Evolutionary conservation across 2,113 vertebrate genomes (phyloP).

Genomic region (Trochalopteron elliotii): DNA sequence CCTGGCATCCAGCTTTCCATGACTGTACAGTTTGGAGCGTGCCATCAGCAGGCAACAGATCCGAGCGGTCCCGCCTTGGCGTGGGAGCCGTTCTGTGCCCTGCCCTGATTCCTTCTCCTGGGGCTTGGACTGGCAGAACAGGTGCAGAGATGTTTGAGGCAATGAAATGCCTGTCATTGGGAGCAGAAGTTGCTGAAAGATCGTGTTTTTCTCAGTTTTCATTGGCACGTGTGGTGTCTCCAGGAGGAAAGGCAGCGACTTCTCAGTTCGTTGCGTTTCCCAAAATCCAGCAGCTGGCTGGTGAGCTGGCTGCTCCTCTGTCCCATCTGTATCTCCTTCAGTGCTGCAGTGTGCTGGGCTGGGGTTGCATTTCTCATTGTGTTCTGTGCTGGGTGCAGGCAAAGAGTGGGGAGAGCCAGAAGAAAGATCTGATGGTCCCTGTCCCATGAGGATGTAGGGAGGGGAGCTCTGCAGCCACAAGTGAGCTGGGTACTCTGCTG

Average conservation of each 20-base stretch:
- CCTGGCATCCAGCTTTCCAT: not conserved
- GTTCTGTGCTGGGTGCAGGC: not conserved
- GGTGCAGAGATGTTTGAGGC: not conserved
- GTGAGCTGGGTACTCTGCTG: not conserved
- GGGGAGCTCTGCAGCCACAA: rapidly evolving
- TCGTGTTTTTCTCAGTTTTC: conserved; percentile 2
- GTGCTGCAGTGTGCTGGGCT: not conserved
- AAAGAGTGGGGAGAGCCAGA: not conserved
- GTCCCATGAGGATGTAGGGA: rapidly evolving
- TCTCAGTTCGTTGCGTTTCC: not conserved
- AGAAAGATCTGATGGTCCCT: not conserved
- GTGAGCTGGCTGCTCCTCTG: not conserved
- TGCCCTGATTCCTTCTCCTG: not conserved
- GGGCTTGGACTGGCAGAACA: not conserved
- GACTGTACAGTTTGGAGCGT: not conserved
- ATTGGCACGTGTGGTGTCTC: not conserved
- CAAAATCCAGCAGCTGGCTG: not conserved
- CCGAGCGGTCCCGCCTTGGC: rapidly evolving
- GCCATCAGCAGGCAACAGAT: not conserved
- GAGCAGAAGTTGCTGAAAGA: not conserved
- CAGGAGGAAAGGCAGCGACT: not conserved
- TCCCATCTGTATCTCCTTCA: not conserved
- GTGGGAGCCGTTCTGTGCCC: rapidly evolving
- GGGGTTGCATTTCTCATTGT: not conserved
- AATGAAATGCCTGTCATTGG: not conserved